A percentile compares a stretch with the other conserved stretches of the same genome.
Evolutionary conservation across 1,140 invertebrate species (phyloP).

Genomic region (Drosophila teissieri): DNA sequence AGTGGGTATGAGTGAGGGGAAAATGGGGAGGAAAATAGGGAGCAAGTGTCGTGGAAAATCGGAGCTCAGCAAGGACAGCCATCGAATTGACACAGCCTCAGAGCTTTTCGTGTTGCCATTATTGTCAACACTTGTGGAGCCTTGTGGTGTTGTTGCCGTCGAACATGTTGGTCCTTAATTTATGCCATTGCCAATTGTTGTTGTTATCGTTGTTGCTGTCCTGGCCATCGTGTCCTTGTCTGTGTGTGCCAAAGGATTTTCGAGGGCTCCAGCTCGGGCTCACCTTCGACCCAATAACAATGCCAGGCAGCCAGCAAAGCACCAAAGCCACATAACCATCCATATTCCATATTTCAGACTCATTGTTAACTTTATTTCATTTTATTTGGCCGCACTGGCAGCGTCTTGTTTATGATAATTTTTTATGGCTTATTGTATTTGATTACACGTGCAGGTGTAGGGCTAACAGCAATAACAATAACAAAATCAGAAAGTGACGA

Average conservation of each 20-base stretch:
- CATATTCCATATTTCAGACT: background rate
- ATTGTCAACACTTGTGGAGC: constrained; percentile 73
- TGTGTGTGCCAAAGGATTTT: constrained; percentile 76
- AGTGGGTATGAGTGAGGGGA: too few species aligned
- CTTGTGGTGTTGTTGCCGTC: constrained; percentile 19
- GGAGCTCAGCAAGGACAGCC: constrained; percentile 67
- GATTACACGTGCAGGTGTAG: constrained; percentile 72
- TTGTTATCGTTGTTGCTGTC: background rate
- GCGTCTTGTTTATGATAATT: constrained; percentile 68
- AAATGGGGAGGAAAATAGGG: too few species aligned
- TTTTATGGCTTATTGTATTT: constrained; percentile 81
- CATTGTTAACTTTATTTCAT: constrained; percentile 44
- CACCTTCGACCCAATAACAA: constrained; percentile 64
- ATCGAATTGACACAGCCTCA: constrained; percentile 65
- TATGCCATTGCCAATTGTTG: constrained; percentile 60
- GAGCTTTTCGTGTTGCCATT: constrained; percentile 31
- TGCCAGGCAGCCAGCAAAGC: background rate
- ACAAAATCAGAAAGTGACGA: constrained; percentile 31
- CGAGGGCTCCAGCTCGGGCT: constrained; percentile 17
- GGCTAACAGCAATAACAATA: constrained; percentile 50
- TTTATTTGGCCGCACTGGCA: constrained; percentile 23
- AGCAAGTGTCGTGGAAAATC: constrained; percentile 5
- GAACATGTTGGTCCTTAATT: constrained; percentile 74
- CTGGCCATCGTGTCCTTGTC: constrained; percentile 44
- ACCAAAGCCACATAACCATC: constrained; percentile 2